These are phyloP conservation scores for Telmatochromis sp. DNA, from an alignment of 2,113 vertebrate species.

Conservation along the genomic window DNA sequence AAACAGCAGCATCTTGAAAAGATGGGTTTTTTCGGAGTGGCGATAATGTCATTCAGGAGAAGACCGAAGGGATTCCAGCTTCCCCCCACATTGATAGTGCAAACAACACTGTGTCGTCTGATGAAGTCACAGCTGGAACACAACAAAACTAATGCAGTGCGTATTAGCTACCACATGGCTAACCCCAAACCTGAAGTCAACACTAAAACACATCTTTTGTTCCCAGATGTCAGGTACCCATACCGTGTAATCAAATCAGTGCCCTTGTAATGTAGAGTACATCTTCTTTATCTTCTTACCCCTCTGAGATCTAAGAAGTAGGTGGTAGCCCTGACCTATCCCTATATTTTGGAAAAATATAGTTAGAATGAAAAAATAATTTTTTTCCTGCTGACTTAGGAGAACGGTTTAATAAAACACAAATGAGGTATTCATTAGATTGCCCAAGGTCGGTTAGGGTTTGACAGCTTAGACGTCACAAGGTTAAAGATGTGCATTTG, in stretches of 20 bases:
- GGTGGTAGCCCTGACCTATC: neutral
- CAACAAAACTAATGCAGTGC: neutral
- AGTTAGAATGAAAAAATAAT: fast-evolving
- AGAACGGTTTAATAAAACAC: neutral
- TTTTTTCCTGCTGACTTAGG: neutral
- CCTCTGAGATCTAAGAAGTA: neutral
- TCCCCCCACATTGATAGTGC: neutral
- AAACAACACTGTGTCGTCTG: neutral
- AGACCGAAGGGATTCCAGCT: neutral
- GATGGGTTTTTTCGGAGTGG: neutral
- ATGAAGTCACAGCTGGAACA: neutral
- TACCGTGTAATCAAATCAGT: neutral
- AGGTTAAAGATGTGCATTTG: neutral
- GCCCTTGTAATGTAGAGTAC: neutral
- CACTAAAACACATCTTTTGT: neutral
- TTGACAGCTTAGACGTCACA: neutral
- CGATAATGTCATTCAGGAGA: neutral
- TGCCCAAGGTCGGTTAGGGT: neutral
- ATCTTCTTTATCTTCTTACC: neutral
- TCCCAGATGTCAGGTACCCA: neutral
- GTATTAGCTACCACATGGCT: neutral
- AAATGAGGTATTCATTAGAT: neutral
- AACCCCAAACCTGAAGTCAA: neutral
- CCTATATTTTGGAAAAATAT: neutral
- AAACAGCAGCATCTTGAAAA: neutral